phyloP scores from a whole-genome alignment of 2,888 invertebrate genomes.

The Petrolisthes cinctipes region DNA sequence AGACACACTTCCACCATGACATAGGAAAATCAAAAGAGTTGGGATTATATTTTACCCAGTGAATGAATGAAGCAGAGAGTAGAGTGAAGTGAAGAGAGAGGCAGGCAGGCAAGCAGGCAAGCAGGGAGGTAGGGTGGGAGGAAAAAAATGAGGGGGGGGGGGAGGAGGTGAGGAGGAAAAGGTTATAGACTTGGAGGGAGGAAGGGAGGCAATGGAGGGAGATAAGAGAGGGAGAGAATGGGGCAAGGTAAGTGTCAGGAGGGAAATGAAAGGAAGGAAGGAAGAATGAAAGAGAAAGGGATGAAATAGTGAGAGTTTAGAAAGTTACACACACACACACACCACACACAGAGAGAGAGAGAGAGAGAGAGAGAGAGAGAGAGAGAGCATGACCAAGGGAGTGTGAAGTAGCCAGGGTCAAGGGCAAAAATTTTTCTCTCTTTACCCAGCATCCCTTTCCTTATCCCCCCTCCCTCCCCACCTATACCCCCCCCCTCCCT shows the following conservation, averaged over 20 bases:
- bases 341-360: background rate
- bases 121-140: background rate
- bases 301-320: background rate
- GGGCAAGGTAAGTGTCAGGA: background rate
- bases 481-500: background rate
- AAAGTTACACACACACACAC: background rate
- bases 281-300: background rate
- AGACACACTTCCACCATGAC: too few relatives aligned
- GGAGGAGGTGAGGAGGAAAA: background rate
- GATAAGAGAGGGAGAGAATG: background rate
- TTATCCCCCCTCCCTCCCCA: background rate
- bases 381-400: background rate
- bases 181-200: background rate
- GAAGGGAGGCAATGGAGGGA: background rate
- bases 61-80: background rate
- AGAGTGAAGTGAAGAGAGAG: background rate
- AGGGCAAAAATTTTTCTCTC: background rate
- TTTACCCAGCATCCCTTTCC: background rate
- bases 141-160: background rate
- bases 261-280: background rate
- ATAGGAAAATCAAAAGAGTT: too few relatives aligned
- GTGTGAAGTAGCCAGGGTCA: background rate
- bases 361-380: conserved; percentile 6
- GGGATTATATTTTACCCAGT: too few relatives aligned
- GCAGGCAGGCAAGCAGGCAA: too few relatives aligned